Evolutionary conservation across 2,888 invertebrate species (phyloP).

Genomic region (Blera fallax): DNA sequence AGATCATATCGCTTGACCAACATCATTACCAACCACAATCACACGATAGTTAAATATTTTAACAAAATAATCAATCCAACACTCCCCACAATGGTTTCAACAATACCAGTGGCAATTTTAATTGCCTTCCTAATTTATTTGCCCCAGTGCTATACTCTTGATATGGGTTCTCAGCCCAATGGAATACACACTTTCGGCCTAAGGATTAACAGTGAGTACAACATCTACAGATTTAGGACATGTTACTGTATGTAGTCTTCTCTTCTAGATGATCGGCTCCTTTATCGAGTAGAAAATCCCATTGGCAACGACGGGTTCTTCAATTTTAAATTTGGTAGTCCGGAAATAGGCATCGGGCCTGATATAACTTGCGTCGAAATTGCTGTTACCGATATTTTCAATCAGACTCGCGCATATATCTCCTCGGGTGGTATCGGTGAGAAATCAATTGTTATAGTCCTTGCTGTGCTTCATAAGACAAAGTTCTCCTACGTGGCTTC

Average conservation of each 20-base stretch:
- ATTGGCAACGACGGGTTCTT: conserved; percentile 14
- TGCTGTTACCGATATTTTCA: conserved; percentile 22
- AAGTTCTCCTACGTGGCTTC: conserved; percentile 14
- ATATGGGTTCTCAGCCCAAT: neutral
- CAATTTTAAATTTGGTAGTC: neutral
- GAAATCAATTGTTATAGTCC: conserved; percentile 29
- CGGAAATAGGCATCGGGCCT: neutral
- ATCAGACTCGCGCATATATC: conserved; percentile 33
- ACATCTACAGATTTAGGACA: neutral
- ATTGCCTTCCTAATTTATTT: neutral
- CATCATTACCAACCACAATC: neutral
- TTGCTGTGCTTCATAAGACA: conserved; percentile 17
- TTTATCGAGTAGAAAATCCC: conserved; percentile 25
- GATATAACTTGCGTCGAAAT: conserved; percentile 22
- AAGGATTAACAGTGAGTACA: conserved; percentile 8
- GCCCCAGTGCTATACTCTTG: too few relatives aligned
- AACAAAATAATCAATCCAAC: neutral
- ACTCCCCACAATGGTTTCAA: neutral
- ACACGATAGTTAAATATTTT: neutral
- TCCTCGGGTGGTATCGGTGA: conserved; percentile 38
- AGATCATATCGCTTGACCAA: neutral
- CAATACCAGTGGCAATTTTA: neutral
- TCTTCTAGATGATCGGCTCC: conserved; percentile 35
- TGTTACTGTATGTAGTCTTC: neutral
- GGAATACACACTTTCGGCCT: conserved; percentile 29